Base-by-base conservation (phyloP, 2,888 invertebrate species). In the Drosophila anomelani region DNA sequence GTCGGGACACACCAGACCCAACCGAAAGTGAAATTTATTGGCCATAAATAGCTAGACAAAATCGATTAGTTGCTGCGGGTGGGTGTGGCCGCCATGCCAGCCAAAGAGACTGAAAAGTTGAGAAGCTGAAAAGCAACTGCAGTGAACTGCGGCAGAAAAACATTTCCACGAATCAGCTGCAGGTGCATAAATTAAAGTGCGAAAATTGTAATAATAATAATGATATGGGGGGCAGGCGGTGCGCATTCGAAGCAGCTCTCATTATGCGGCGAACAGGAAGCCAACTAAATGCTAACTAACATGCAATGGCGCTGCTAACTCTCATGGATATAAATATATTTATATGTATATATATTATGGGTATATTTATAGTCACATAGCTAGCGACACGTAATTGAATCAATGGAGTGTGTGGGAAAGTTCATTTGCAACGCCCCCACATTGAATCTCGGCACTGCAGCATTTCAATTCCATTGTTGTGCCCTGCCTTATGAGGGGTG, bases 391-490 rank as follows among this genome's bases (percentile, higher is more conserved):
- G 71, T 83, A 84, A 84, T 85, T 85, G 88, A 89, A 88, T 89
- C 86, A 85, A 72, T 38, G 41, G 58, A 71, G 70, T 71, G 83
- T 84, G 86, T 84, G 90, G 84, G 84, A 85, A 85, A 89, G 90
- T 85, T 88, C 83, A 88, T 71, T 89, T 85, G 88, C 86, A 85
- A 85, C 90, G 84, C 84, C 84, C 86, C 85, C 90, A 69, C 88
- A 70, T 74, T 15, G 51, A 1, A 47, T 32, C 34, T 51, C 62
- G 74, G 49, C 69, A 59, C 70, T 54, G 43, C 59, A 76, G 64
- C 75, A 81, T 82, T 85, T 80, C 88, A 75, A 80, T 85, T 82
- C 78, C 68, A 89, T 89, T 84, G 75, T 75, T 77, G 69, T 69
- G 71, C 59, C 23, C 71, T 60, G 51, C 68, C 20, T 20, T 10